Evolutionary conservation across 2,888 invertebrate species (phyloP).

Genomic region (Pristionchus japonicus): DNA sequence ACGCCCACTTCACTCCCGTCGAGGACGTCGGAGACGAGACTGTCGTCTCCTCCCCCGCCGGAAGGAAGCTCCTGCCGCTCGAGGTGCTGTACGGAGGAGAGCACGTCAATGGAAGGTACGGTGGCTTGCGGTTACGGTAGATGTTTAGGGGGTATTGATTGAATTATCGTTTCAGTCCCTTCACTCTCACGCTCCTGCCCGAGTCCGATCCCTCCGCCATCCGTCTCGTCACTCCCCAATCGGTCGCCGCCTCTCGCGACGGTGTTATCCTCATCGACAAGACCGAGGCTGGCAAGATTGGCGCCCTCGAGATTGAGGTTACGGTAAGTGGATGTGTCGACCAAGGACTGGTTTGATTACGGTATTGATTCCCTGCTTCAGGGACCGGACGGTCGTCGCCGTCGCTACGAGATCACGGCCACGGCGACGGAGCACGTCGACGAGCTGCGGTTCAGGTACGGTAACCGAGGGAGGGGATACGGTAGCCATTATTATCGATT

Average conservation of each 20-base stretch:
- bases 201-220: slow-evolving; percentile 50
- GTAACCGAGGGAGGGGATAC: not conserved
- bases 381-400: slow-evolving; percentile 59
- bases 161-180: slow-evolving; percentile 38
- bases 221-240: slow-evolving; percentile 29
- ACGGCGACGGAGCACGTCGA: slow-evolving; percentile 34
- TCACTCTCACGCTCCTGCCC: slow-evolving; percentile 49
- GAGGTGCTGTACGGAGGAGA: slow-evolving; percentile 49
- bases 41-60: not conserved
- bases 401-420: slow-evolving; percentile 50
- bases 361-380: not conserved
- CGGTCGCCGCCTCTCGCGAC: slow-evolving; percentile 53
- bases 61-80: not conserved
- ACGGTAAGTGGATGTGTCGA: slow-evolving; percentile 48
- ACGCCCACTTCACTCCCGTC: slow-evolving; percentile 51
- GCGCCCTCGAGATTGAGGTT: slow-evolving; percentile 54
- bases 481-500: not conserved
- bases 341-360: not conserved
- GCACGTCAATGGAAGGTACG: slow-evolving; percentile 52
- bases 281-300: slow-evolving; percentile 57
- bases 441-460: slow-evolving; percentile 46
- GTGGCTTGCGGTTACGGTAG: not conserved
- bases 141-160: not conserved
- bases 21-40: slow-evolving; percentile 50
- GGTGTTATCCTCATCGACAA: slow-evolving; percentile 57